Base-by-base conservation (phyloP, 1,140 invertebrate species). In the Drosophila bocki region DNA sequence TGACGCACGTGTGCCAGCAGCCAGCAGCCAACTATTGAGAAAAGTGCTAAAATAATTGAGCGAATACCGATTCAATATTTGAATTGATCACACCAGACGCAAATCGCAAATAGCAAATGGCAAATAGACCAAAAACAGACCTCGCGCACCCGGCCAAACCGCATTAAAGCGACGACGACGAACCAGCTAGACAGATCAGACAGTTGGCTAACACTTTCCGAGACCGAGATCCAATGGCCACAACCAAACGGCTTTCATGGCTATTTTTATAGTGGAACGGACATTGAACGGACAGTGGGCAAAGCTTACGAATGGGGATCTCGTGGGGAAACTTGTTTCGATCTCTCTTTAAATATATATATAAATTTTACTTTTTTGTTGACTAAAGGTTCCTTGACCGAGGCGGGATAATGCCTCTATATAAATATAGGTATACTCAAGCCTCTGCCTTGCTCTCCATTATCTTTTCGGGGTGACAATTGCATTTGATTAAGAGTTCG, bases 211-310 rank as follows among this genome's bases (percentile, higher is more conserved):
- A 71, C 69, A 71, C 65, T 70, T 70, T 71, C 48, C 42, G 67
- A 51, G 45, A 57, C 32, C 48, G 59, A 47, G 60, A 63, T 67
- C 37, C 48, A 60, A 60, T 41, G 57, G 41, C 44, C 35, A 13
- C 53, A 29, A 60, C 63, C 68, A 83, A 84, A 77, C 82, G 82
- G 53, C 70, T 78, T 85, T 81, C 80, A 35, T 71, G 74, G 74
- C 75, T 85, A 85, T 85, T 85, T 84, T 85, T 85, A 85, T 81
- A 59, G 47, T 63, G 71, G 68, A 80, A 83, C 84, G 82, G 69
- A 84, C 81, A 84, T 41, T 51, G 78, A 80, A 82, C 83, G 81
- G 81, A 79, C 81, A 80, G 41, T 44, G 69, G 48, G 45, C 47
- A 51, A 9, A 69, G 68, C 68, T 71, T 47, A 47, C 50, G 33